Percentiles rank a stretch among this genome's conserved stretches.
These are phyloP conservation scores for Stigmatopora nigra DNA, from an alignment of 2,113 vertebrate species.

Conservation along the genomic window DNA sequence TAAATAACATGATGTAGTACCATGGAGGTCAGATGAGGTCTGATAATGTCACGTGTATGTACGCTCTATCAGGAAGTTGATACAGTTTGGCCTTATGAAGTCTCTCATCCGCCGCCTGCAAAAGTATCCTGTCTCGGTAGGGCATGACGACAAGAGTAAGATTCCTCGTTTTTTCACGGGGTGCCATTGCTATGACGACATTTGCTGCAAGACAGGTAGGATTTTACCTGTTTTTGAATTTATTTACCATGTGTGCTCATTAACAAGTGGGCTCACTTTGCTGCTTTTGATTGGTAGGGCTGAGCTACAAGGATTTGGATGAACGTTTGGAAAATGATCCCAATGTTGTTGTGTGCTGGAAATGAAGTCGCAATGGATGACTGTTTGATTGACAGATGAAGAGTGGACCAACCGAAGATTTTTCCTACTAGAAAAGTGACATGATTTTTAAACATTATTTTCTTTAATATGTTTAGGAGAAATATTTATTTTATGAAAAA, in stretches of 20 bases:
- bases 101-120: conserved; percentile 90
- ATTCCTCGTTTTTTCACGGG: conserved; percentile 88
- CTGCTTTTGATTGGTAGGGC: conserved; percentile 69
- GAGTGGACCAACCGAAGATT: conserved; percentile 37
- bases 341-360: conserved; percentile 91
- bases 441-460: background rate
- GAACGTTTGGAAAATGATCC: conserved; percentile 94
- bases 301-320: conserved; percentile 93
- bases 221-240: background rate
- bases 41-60: conserved; percentile 2
- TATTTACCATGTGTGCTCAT: background rate
- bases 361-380: conserved; percentile 44
- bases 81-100: conserved; percentile 97
- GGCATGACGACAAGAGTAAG: conserved; percentile 80
- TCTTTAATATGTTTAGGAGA: conserved; percentile 1
- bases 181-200: conserved; percentile 96
- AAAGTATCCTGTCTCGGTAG: conserved; percentile 89
- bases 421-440: conserved; percentile 14
- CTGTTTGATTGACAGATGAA: background rate
- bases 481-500: conserved; percentile 13
- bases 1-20: background rate
- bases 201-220: conserved; percentile 96
- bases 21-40: conserved; percentile 1
- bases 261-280: background rate
- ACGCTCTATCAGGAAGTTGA: conserved; percentile 74